Evolutionary conservation across 2,888 invertebrate species (phyloP).

Genomic region (Morpho helenor): DNA sequence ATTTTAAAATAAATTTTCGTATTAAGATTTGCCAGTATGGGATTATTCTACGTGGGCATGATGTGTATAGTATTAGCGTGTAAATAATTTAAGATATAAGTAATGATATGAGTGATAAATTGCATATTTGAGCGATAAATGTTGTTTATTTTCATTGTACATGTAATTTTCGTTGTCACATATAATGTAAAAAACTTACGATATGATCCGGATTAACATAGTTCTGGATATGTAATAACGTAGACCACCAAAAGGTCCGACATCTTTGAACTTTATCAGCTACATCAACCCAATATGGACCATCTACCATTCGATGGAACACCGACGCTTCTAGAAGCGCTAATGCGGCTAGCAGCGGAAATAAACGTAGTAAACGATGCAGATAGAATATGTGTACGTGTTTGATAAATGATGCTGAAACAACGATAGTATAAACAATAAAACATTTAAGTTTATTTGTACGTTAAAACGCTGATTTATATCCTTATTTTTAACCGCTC

Average conservation of each 20-base stretch:
- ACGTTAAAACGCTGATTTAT: too few species aligned
- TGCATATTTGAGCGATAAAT: too few species aligned
- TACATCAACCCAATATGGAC: conserved; percentile 40
- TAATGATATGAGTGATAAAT: too few species aligned
- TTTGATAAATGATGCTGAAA: conserved; percentile 44
- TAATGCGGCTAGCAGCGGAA: conserved; percentile 46
- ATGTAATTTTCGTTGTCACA: too few species aligned
- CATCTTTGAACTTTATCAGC: conserved; percentile 37
- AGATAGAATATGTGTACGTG: conserved; percentile 53
- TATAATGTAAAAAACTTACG: conserved; percentile 28
- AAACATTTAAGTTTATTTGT: background rate
- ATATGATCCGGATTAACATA: conserved; percentile 37
- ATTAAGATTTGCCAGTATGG: too few species aligned
- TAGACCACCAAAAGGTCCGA: conserved; percentile 53
- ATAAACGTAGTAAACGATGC: conserved; percentile 52
- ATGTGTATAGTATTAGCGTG: too few species aligned
- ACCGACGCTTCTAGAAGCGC: conserved; percentile 47
- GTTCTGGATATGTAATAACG: conserved; percentile 54
- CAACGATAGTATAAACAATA: background rate
- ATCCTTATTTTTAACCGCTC: too few species aligned
- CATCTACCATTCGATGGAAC: conserved; percentile 45
- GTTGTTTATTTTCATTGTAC: too few species aligned
- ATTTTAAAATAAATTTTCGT: too few species aligned
- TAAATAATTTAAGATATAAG: too few species aligned
- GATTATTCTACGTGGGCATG: too few species aligned